Percentiles rank a stretch among this genome's conserved stretches.
These are phyloP conservation scores for Diabrotica undecimpunctata DNA, from an alignment of 1,140 invertebrate genomes.

Conservation along the genomic window DNA sequence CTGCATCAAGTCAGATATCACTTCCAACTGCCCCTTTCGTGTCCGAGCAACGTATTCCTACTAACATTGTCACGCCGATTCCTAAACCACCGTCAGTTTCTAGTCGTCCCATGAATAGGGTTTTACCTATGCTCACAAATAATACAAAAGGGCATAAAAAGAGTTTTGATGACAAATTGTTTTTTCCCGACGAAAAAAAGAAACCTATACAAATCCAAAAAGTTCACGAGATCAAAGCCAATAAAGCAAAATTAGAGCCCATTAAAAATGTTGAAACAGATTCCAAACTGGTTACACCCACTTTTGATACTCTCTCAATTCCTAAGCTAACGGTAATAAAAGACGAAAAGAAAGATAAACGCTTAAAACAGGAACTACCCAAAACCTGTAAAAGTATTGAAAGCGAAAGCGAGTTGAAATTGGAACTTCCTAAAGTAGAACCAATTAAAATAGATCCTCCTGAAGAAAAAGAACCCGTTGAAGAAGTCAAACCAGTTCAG, in stretches of 20 bases:
- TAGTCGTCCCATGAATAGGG: conserved; percentile 67
- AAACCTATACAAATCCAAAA: conserved; percentile 53
- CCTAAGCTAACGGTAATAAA: not conserved
- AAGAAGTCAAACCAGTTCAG: conserved; percentile 16
- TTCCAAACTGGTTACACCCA: conserved; percentile 25
- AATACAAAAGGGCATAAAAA: conserved; percentile 39
- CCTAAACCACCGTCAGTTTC: conserved; percentile 49
- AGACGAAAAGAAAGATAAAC: conserved; percentile 9
- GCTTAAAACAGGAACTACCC: not conserved
- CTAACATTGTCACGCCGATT: conserved; percentile 64
- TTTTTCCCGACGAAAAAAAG: conserved; percentile 48
- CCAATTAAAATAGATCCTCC: conserved; percentile 13
- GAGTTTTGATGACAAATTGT: conserved; percentile 45
- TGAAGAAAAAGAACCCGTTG: not conserved
- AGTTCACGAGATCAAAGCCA: conserved; percentile 43
- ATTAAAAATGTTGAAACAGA: conserved; percentile 27
- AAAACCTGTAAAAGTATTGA: conserved; percentile 4
- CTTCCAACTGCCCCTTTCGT: conserved; percentile 57
- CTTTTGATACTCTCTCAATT: not conserved
- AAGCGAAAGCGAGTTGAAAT: not conserved
- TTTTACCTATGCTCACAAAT: conserved; percentile 63
- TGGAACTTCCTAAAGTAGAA: conserved; percentile 12
- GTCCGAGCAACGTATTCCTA: conserved; percentile 59
- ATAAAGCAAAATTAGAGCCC: conserved; percentile 20
- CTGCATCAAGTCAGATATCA: conserved; percentile 47